Conservation (phyloP, 2,888 invertebrate species). For the Pristionchus exspectatus region DNA sequence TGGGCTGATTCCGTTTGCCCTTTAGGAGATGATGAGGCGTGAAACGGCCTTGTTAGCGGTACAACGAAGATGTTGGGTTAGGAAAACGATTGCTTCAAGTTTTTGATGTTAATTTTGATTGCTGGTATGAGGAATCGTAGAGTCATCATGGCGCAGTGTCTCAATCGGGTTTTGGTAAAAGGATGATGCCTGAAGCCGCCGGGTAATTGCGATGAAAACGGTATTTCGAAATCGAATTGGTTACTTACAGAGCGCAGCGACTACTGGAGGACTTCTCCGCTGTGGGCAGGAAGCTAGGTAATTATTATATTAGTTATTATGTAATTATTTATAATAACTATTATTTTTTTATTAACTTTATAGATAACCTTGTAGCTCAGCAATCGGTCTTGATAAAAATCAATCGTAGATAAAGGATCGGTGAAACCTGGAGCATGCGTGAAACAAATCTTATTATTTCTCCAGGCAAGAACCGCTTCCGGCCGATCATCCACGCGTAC, state of each 20-base stretch:
- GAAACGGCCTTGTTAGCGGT: too few relatives aligned
- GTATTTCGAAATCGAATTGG: neutral
- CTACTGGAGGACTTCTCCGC: conserved; percentile 4
- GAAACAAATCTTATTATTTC: too few relatives aligned
- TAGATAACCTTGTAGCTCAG: too few relatives aligned
- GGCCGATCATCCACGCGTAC: conserved; percentile 9
- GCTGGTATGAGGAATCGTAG: neutral
- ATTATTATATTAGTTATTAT: too few relatives aligned
- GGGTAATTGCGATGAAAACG: neutral
- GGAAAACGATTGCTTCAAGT: too few relatives aligned
- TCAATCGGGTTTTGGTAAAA: neutral
- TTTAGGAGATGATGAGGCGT: too few relatives aligned
- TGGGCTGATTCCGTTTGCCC: too few relatives aligned
- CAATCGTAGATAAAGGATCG: neutral
- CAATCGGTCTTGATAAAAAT: neutral
- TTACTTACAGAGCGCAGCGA: conserved; percentile 1
- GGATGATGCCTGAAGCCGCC: neutral
- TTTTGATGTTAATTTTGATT: too few relatives aligned
- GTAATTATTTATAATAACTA: neutral
- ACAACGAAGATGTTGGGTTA: too few relatives aligned
- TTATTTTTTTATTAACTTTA: neutral
- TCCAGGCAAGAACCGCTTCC: conserved; percentile 9
- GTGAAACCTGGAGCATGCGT: neutral
- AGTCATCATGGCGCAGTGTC: neutral
- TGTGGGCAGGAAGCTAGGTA: neutral